Conservation (phyloP, 2,113 vertebrate species). For the Menura novaehollandiae region DNA sequence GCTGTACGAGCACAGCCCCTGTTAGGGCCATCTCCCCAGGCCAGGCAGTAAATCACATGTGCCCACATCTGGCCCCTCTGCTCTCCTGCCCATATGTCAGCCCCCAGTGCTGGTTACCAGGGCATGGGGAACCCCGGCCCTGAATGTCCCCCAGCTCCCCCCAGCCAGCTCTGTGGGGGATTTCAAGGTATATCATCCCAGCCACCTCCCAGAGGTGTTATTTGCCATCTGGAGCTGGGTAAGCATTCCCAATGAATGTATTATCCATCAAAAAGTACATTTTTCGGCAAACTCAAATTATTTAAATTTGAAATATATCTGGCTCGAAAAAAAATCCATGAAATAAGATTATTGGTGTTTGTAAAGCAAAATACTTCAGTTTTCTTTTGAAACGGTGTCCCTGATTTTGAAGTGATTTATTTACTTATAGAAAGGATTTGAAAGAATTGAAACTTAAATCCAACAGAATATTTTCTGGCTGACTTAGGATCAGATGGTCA, state of each 20-base stretch:
- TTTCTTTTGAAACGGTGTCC: neutral
- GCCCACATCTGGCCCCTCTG: neutral
- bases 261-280: neutral
- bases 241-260: neutral
- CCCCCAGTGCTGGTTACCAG: neutral
- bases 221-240: constrained; percentile 55
- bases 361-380: neutral
- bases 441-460: neutral
- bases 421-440: neutral
- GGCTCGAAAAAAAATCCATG: neutral
- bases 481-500: constrained; percentile 15
- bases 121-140: neutral
- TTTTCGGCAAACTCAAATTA: neutral
- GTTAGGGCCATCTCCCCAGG: neutral
- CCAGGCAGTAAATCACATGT: neutral
- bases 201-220: constrained; percentile 46
- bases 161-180: neutral
- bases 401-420: neutral
- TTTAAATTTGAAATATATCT: neutral
- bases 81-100: constrained; percentile 21
- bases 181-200: constrained; percentile 2
- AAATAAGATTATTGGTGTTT: neutral
- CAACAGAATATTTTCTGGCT: constrained; percentile 15
- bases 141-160: neutral
- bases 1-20: neutral